Percentiles rank a stretch among this genome's conserved stretches.
Conservation (phyloP, 2,888 invertebrate genomes). For the Philereme vetulata region DNA sequence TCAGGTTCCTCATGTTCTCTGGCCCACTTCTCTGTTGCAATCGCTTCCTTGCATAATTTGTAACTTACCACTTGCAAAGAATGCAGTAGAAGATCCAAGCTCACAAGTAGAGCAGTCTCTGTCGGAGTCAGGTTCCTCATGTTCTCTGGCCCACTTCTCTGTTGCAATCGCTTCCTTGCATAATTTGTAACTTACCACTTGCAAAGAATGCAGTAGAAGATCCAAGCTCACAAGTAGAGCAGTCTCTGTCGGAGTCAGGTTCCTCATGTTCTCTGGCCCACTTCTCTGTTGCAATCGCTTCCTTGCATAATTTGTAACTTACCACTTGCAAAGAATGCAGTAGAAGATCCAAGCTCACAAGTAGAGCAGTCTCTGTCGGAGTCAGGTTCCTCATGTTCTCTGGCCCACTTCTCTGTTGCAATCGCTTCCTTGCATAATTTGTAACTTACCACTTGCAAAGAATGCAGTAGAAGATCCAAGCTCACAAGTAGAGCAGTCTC, state of each 20-base stretch:
- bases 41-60: conserved; percentile 64
- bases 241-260: conserved; percentile 51
- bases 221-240: conserved; percentile 63
- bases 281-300: conserved; percentile 63
- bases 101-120: conserved; percentile 60
- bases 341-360: conserved; percentile 68
- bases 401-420: conserved; percentile 67
- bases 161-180: conserved; percentile 69
- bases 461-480: conserved; percentile 73
- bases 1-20: conserved; percentile 52
- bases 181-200: conserved; percentile 59
- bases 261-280: conserved; percentile 66
- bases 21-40: conserved; percentile 68
- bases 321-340: conserved; percentile 74
- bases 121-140: conserved; percentile 49
- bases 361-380: conserved; percentile 56
- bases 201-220: conserved; percentile 72
- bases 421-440: conserved; percentile 66
- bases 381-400: conserved; percentile 52
- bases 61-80: conserved; percentile 65
- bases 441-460: conserved; percentile 62
- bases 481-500: conserved; percentile 60
- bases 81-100: conserved; percentile 71
- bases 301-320: conserved; percentile 57
- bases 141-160: conserved; percentile 63